Conservation (phyloP, 2,113 vertebrate genomes). For the Agapornis roseicollis region DNA sequence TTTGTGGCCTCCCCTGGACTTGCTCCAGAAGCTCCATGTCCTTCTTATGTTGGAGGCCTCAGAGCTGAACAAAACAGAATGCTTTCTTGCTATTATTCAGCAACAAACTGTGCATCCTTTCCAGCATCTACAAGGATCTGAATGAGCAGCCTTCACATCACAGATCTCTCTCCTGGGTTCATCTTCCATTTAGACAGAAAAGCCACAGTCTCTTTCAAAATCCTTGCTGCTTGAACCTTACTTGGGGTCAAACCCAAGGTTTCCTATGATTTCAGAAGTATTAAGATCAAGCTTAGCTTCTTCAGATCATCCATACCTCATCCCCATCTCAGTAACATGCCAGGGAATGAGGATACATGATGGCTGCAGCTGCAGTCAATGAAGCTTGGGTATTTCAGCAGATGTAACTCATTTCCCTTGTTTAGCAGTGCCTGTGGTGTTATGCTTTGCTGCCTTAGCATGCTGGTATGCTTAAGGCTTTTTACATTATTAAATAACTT, state of each 20-base stretch:
- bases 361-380: background rate
- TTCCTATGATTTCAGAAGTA: background rate
- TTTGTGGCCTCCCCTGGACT: background rate
- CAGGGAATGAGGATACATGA: background rate
- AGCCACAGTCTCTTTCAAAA: background rate
- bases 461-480: background rate
- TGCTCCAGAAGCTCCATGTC: background rate
- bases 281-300: background rate
- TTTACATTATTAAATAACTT: background rate
- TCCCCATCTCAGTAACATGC: background rate
- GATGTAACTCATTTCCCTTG: background rate
- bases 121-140: background rate
- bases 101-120: background rate
- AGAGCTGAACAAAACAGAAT: background rate
- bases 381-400: background rate
- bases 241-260: background rate
- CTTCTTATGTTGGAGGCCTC: background rate
- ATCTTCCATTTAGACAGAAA: background rate
- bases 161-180: background rate
- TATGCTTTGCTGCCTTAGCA: background rate
- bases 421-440: background rate
- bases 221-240: background rate
- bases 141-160: background rate
- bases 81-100: background rate
- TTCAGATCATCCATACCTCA: background rate